Percentiles rank a stretch among this genome's conserved stretches.
These are phyloP conservation scores for Acleris emargana DNA, from an alignment of 2,888 invertebrate genomes.

Conservation along the genomic window DNA sequence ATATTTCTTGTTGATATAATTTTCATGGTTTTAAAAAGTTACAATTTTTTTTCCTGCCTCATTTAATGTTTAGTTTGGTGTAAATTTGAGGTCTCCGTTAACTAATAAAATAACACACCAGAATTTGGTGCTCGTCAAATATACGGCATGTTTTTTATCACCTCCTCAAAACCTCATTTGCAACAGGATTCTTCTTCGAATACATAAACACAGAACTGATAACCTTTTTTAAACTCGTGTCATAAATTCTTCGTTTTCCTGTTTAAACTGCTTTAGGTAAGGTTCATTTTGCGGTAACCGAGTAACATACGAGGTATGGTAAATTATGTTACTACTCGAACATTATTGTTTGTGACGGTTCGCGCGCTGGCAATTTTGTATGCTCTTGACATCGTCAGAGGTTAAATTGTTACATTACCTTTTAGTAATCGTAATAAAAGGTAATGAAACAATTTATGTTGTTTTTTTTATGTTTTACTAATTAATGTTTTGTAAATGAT, in stretches of 20 bases:
- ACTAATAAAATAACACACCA: too few species aligned
- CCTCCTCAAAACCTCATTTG: slow-evolving; percentile 15
- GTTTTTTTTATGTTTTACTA: too few species aligned
- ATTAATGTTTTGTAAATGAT: too few species aligned
- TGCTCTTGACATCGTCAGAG: too few species aligned
- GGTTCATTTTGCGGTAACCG: not conserved
- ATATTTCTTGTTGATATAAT: too few species aligned
- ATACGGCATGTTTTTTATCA: slow-evolving; percentile 3
- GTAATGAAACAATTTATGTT: too few species aligned
- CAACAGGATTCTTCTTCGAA: not conserved
- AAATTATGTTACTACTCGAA: not conserved
- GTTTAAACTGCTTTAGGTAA: not conserved
- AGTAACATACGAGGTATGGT: not conserved
- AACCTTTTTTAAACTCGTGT: not conserved
- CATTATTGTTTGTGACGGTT: not conserved
- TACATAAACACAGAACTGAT: not conserved
- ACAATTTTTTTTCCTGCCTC: too few species aligned
- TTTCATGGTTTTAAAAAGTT: too few species aligned
- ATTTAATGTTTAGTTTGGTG: too few species aligned
- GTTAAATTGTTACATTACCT: too few species aligned
- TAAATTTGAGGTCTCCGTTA: too few species aligned
- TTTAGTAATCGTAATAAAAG: too few species aligned
- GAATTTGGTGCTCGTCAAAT: not conserved
- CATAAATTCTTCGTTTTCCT: not conserved
- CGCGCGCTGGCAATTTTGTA: not conserved